Evolutionary conservation across 1,140 invertebrate genomes (phyloP), one percentile per base, ranked within the genome.

Genomic region (Pseudachorutes palmiensis): DNA sequence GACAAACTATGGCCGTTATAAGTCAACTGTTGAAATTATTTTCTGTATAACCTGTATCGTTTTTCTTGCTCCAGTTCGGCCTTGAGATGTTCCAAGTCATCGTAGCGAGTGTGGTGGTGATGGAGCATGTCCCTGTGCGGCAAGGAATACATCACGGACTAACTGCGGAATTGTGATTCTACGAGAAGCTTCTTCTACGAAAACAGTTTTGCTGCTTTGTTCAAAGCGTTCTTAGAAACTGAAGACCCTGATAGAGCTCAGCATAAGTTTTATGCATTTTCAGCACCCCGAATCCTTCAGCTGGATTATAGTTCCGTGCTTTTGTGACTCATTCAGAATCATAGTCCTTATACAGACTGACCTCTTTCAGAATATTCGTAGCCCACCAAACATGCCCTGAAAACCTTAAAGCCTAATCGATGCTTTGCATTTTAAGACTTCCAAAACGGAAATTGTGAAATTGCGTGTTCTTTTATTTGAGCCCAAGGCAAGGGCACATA

Each of bases 1-100:
- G 5, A 57, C 9, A n/a, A 57, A 57, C 24, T 14, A 12, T 9
- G 51, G 9, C 51, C 5, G 14, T 57, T 12, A 22, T 14, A 57
- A 57, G 5, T 57, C 14, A 24, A 57, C 5, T 14, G 24, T 57
- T 57, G 5, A 57, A 57, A 57, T 57, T 28, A 58, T 57, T 1
- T 51, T 55, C 24, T 55, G 9, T 16, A 55, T 12, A 14, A 74
- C 72, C 70, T 70, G 68, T 70, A 71, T 65, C 72, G 57, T 58
- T 71, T 71, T 48, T 74, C 72, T 61, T 74, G 72, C 32, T 74
- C 72, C 62, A 74, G 48, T 51, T 74, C 72, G 19, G 66, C 57
- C 65, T 68, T 67, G n/a, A 74, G 68, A 71, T 71, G 72, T 26
- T 69, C 70, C 57, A 71, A 65, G 57, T 74, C 72, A 63, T 74